phyloP scores from a whole-genome alignment of 2,888 invertebrate genomes.

The Diplolepis rosae region DNA sequence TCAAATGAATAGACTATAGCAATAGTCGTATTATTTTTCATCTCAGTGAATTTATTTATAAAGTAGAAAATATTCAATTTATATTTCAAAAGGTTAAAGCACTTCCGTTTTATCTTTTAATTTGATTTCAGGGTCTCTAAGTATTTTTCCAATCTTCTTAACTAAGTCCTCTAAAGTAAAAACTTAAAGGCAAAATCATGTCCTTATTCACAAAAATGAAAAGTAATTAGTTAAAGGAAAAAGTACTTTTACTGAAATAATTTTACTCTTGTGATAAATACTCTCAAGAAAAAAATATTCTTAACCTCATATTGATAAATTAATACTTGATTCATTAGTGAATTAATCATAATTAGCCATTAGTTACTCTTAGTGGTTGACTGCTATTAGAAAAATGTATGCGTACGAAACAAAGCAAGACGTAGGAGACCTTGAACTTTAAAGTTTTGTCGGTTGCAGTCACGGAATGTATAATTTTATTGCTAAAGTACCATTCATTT shows the following conservation, averaged over 20 bases:
- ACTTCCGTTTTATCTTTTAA: conserved; percentile 10
- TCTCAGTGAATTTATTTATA: too few species aligned
- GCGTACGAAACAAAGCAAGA: conserved; percentile 6
- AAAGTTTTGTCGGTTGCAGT: conserved; percentile 37
- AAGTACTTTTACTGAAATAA: not conserved
- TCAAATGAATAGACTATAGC: too few species aligned
- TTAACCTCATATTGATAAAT: too few species aligned
- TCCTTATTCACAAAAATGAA: not conserved
- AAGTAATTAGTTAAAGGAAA: not conserved
- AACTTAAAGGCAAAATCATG: not conserved
- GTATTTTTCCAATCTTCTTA: not conserved
- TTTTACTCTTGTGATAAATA: too few species aligned
- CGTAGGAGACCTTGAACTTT: conserved; percentile 26
- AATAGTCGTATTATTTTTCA: too few species aligned
- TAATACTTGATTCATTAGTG: too few species aligned
- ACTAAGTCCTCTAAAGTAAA: not conserved
- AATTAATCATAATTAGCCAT: not conserved
- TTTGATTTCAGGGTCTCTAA: conserved; percentile 3
- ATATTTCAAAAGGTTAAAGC: conserved; percentile 16
- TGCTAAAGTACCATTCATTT: not conserved
- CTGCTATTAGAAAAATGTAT: not conserved
- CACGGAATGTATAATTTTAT: conserved; percentile 40
- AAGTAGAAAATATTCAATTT: not conserved
- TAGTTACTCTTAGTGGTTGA: not conserved
- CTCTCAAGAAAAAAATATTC: too few species aligned